Percentiles rank a stretch among this genome's conserved stretches.
Evolutionary conservation across 2,113 vertebrate species (phyloP).

Genomic region (Channa argus): DNA sequence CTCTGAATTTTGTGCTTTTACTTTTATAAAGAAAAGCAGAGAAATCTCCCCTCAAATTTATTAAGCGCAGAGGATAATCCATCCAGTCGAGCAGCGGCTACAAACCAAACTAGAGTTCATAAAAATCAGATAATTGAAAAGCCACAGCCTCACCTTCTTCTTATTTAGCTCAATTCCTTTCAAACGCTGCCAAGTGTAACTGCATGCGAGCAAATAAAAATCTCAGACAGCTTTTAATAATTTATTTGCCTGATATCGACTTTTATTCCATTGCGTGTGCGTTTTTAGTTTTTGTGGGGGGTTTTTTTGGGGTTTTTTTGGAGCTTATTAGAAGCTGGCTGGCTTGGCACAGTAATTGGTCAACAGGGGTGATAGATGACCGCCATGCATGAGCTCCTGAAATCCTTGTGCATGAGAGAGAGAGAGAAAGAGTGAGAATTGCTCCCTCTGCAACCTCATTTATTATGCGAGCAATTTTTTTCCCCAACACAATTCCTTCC

Average conservation of each 20-base stretch:
- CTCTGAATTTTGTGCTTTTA: too few relatives aligned
- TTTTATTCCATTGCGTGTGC: conserved; percentile 69
- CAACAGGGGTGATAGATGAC: conserved; percentile 75
- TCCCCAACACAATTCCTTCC: background rate
- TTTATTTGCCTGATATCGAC: conserved; percentile 75
- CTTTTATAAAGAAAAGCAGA: conserved; percentile 13
- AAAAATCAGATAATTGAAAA: conserved; percentile 66
- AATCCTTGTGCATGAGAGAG: conserved; percentile 23
- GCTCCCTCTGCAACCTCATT: conserved; percentile 38
- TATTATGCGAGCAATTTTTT: conserved; percentile 31
- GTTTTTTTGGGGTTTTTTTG: conserved; percentile 17
- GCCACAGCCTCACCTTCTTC: conserved; percentile 37
- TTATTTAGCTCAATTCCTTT: conserved; percentile 41
- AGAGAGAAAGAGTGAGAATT: conserved; percentile 16
- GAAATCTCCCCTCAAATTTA: conserved; percentile 25
- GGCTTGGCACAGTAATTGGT: conserved; percentile 71
- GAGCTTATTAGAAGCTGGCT: conserved; percentile 74
- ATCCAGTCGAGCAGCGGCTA: conserved; percentile 40
- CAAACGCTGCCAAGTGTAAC: conserved; percentile 54
- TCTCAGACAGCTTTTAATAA: conserved; percentile 74
- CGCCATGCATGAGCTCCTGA: conserved; percentile 47
- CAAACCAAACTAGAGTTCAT: conserved; percentile 58
- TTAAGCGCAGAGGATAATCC: conserved; percentile 49
- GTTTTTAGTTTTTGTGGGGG: too few relatives aligned
- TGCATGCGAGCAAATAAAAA: conserved; percentile 74